Evolutionary conservation across 2,797 vertebrate species (phyloP), one percentile per base, ranked within the genome.

Genomic region (Ceryle rudis): DNA sequence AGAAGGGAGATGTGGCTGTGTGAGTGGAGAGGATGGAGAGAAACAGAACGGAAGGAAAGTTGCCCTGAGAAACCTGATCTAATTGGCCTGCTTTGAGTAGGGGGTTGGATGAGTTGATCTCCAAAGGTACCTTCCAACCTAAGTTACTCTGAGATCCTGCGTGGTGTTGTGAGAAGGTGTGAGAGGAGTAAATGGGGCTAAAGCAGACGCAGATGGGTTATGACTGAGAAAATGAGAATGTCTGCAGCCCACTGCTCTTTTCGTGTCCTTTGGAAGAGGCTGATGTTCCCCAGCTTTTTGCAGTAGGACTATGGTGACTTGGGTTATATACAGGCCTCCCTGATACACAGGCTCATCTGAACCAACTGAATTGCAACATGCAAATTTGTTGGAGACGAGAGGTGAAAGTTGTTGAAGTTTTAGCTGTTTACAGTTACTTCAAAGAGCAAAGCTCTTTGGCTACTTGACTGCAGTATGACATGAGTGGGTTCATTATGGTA

Each of bases 21-120:
- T 31, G n/a, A 72, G 71, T 37, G 46, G 72, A 95, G 65, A 20
- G 49, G 70, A 89, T 77, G 77, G 86, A 77, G 93, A 91, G 90
- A 90, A 87, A 81, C 22, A 72, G 20, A 86, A 81, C 51, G 47
- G 13, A 87, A 86, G 58, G 57, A 79, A 78, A 92, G 19, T 25
- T 77, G 51, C 25, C 42, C 70, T 60, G 77, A 79, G 47, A 89
- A 84, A 77, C 6, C 33, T 52, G 52, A 70, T 86, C 35, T 81
- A 47, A 72, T 51, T 81, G 69, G 41, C 4, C 61, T 66, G 23
- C 33, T 89, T 72, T 31, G 18, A 67, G 62, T 8, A 81, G 42
- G 31, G 46, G 5, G 1, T 26, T 89, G 74, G 51, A 86, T 66
- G 58, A 66, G 25, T 29, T 77, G 64, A 71, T 42, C 19, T 92